Base-by-base conservation (phyloP, 2,888 invertebrate species). In the Cyclophora albipunctata region DNA sequence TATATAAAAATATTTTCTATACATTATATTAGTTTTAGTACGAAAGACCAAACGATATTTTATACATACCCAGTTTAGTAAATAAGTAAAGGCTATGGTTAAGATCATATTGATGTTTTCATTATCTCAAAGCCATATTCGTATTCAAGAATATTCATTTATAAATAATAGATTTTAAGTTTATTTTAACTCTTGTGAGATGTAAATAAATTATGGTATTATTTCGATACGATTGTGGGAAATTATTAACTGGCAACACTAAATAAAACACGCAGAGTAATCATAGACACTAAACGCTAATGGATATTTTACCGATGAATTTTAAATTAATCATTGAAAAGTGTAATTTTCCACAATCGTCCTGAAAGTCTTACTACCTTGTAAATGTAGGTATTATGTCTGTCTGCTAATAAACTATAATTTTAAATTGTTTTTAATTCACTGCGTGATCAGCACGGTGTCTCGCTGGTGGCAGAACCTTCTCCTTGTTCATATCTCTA, bases 31-130 rank as follows among this genome's bases (percentile, higher is more conserved):
- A 81, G 80, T 69, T 74, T 65, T 75, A 81, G 76, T 71, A 74
- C 58, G 73, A 72, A 71, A 76, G 75, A 81, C 81, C 81, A 82
- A 82, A 81, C 81, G 73, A 69, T 78, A 68, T 20, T 62, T 64
- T 74, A 69, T 67, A 68, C 59, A 60, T 70, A 67, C 57, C 62
- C 60, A 59, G 54, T 53, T 45, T 65, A 63, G 62, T 63, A 63
- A 63, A 48, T 34, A 45, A 53, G 50, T 51, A 50, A 53, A 51
- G 51, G 46, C 48, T 46, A 45, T 53, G 45, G 48, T 53, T 40
- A 45, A 20, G 48, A 45, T 49, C 45, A 43, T 45, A 34, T 33
- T 44, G 34, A 50, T 34, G 42, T 42, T 20, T 20, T 7, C 20
- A 42, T 20, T 20, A 42, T 4, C n/a, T 42, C 7, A 20, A 20